Conservation (phyloP, 2,797 vertebrate genomes). For the Acanthurus leucopareius region DNA sequence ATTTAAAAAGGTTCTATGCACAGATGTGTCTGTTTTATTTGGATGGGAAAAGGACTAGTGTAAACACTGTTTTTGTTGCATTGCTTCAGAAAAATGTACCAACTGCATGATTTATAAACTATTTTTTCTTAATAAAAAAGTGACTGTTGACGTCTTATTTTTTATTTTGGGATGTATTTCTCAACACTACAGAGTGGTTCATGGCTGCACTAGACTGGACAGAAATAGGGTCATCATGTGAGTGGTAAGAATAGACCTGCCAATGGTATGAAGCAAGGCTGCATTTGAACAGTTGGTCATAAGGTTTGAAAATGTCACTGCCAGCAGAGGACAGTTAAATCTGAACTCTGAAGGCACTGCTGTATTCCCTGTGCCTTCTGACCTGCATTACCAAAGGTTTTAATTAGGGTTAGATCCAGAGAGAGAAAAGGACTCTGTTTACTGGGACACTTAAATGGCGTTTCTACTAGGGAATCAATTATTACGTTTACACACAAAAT, state of each 20-base stretch:
- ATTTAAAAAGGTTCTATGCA: slow-evolving; percentile 45
- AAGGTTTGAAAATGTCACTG: slow-evolving; percentile 13
- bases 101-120: slow-evolving; percentile 85
- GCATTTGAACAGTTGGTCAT: slow-evolving; percentile 16
- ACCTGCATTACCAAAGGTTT: not conserved
- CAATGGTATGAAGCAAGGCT: slow-evolving; percentile 14
- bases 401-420: not conserved
- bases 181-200: slow-evolving; percentile 8
- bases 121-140: slow-evolving; percentile 78
- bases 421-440: not conserved
- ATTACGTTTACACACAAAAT: not conserved
- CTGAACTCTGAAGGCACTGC: no score
- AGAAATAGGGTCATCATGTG: slow-evolving; percentile 72
- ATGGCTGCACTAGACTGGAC: slow-evolving; percentile 9
- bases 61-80: no score
- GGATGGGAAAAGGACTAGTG: slow-evolving; percentile 18
- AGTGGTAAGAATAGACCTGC: slow-evolving; percentile 67
- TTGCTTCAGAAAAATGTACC: no score
- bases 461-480: not conserved
- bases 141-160: not conserved
- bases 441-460: not conserved
- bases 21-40: slow-evolving; percentile 39
- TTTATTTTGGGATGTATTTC: slow-evolving; percentile 30
- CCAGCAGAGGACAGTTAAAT: slow-evolving; percentile 12
- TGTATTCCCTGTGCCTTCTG: slow-evolving; percentile 8